phyloP scores from a whole-genome alignment of 2,113 vertebrate species.

The Danionella cerebrum region DNA sequence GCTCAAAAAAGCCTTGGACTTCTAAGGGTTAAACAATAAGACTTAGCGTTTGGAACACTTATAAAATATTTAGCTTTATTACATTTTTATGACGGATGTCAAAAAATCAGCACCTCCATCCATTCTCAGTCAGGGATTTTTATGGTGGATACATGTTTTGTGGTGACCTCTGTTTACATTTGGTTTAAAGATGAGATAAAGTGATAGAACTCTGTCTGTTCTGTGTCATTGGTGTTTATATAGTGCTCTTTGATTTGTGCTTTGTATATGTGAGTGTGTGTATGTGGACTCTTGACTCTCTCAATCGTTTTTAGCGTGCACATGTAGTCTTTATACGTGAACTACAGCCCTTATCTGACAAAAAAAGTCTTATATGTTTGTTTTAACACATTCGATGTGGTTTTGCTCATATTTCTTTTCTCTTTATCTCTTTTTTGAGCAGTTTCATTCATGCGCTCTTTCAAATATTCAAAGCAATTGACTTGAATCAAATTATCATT shows the following conservation, averaged over 20 bases:
- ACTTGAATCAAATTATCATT: background rate
- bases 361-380: background rate
- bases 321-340: background rate
- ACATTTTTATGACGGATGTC: conserved; percentile 70
- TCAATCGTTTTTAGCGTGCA: background rate
- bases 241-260: conserved; percentile 25
- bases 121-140: conserved; percentile 56
- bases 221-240: conserved; percentile 30
- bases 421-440: background rate
- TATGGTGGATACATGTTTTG: conserved; percentile 28
- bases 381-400: background rate
- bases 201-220: conserved; percentile 25
- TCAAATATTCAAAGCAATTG: too few species aligned
- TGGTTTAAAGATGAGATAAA: conserved; percentile 33
- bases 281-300: background rate
- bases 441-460: background rate
- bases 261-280: conserved; percentile 6
- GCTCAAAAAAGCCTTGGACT: too few species aligned
- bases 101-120: conserved; percentile 67
- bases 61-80: conserved; percentile 69
- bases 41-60: conserved; percentile 59
- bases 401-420: background rate
- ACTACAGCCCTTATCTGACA: background rate
- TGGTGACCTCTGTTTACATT: conserved; percentile 24
- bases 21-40: conserved; percentile 73